A percentile compares a stretch with the other conserved stretches of the same genome.
Conservation (phyloP, 2,888 invertebrate species). For the Dastarcus helophoroides region DNA sequence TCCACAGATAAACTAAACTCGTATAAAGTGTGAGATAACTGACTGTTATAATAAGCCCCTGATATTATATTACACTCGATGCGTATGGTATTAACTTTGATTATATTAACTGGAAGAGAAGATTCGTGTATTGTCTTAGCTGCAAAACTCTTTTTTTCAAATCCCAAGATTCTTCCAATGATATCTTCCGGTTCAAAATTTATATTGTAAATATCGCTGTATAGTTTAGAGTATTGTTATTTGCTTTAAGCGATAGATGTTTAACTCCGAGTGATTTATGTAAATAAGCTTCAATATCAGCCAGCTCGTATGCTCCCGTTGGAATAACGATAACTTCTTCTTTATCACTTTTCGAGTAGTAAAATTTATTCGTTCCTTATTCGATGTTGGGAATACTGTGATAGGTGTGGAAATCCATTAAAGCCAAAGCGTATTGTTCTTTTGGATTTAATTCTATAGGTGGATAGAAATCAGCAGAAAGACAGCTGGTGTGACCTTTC, state of each 20-base stretch:
- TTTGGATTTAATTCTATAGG: slow-evolving; percentile 10
- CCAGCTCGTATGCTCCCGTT: slow-evolving; percentile 6
- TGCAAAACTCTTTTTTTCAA: slow-evolving; percentile 2
- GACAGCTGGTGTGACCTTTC: slow-evolving; percentile 5
- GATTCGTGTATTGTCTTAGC: slow-evolving; percentile 12
- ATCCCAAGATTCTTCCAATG: slow-evolving; percentile 6
- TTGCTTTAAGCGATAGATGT: too few species aligned
- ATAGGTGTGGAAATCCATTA: slow-evolving; percentile 10
- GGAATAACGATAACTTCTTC: slow-evolving; percentile 11
- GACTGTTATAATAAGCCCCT: slow-evolving; percentile 24
- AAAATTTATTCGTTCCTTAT: slow-evolving; percentile 9
- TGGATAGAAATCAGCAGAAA: slow-evolving; percentile 6
- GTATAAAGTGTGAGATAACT: slow-evolving; percentile 25
- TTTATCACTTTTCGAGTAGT: slow-evolving; percentile 13
- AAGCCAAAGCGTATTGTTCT: slow-evolving; percentile 8
- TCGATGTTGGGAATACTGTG: slow-evolving; percentile 13
- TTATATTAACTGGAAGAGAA: slow-evolving; percentile 15
- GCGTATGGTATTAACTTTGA: slow-evolving; percentile 14
- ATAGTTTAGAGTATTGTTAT: slow-evolving; percentile 6
- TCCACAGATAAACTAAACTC: slow-evolving; percentile 25
- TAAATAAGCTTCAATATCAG: slow-evolving; percentile 7
- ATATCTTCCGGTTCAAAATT: slow-evolving; percentile 2
- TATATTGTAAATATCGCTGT: not conserved
- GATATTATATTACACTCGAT: slow-evolving; percentile 21
- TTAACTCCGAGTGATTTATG: not conserved